Evolutionary conservation across 2,797 vertebrate species (phyloP).

Genomic region (Picus viridis): DNA sequence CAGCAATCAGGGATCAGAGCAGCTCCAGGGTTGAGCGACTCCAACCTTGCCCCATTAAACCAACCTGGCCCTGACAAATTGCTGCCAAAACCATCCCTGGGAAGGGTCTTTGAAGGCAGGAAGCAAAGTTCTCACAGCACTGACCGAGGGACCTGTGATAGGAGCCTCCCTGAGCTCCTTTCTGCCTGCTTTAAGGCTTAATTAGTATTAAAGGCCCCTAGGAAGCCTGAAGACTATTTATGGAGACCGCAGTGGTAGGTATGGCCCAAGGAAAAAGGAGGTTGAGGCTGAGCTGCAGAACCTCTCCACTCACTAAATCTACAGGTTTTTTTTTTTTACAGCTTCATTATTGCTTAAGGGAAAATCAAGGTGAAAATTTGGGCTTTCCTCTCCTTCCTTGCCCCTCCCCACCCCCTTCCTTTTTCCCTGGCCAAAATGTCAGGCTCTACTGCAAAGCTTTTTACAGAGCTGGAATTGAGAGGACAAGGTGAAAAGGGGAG

Average conservation of each 20-base stretch:
- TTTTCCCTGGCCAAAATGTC: background rate
- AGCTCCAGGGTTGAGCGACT: background rate
- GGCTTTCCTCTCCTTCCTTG: rapidly evolving
- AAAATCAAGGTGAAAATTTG: background rate
- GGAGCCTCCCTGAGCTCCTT: background rate
- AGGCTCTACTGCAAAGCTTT: background rate
- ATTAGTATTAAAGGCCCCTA: constrained; percentile 51
- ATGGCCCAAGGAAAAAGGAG: constrained; percentile 8
- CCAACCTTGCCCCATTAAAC: background rate
- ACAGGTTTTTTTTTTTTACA: background rate
- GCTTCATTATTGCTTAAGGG: background rate
- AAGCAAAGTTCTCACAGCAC: background rate
- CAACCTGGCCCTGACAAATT: background rate
- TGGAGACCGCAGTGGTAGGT: background rate
- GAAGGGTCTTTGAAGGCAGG: background rate
- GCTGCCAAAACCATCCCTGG: background rate
- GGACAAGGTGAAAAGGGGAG: background rate
- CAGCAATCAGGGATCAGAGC: rapidly evolving
- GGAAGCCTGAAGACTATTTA: constrained; percentile 46
- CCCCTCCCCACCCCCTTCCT: too few species aligned
- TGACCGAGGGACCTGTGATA: background rate
- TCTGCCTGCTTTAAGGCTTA: constrained; percentile 29
- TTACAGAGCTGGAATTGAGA: background rate
- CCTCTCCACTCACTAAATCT: background rate
- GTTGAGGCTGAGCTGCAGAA: background rate